A percentile compares a stretch with the other conserved stretches of the same genome.
phyloP scores from a whole-genome alignment of 1,140 invertebrate genomes.

The Trachelipus rathkii region DNA sequence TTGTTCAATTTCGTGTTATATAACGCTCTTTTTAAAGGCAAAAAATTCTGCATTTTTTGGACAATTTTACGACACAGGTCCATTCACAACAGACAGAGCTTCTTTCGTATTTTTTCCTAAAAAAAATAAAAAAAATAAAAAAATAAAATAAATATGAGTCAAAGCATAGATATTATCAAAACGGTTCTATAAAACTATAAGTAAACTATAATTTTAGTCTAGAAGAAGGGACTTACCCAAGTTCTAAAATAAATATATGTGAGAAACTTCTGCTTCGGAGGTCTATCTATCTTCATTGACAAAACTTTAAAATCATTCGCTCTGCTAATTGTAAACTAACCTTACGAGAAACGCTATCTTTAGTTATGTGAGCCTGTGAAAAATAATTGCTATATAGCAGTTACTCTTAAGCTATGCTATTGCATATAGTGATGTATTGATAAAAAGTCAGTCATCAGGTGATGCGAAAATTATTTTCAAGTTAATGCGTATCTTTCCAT shows the following conservation, averaged over 20 bases:
- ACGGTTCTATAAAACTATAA: too few species aligned
- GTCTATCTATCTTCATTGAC: conserved; percentile 80
- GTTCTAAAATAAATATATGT: conserved; percentile 84
- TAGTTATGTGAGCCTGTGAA: conserved; percentile 51
- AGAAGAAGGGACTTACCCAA: conserved; percentile 52
- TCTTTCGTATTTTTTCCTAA: conserved; percentile 71
- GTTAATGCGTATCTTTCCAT: not conserved
- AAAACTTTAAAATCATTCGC: conserved; percentile 74
- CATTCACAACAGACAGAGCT: conserved; percentile 71
- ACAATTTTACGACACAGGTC: conserved; percentile 56
- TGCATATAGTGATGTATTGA: not conserved
- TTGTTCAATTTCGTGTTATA: conserved; percentile 34
- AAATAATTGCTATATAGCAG: not conserved
- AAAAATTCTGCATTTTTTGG: conserved; percentile 39
- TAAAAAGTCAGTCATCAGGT: not conserved
- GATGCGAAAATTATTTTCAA: not conserved
- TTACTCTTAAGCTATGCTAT: not conserved
- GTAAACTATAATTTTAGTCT: too few species aligned
- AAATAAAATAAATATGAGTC: too few species aligned
- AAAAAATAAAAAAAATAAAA: not conserved
- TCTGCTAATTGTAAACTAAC: conserved; percentile 78
- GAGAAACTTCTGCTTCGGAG: conserved; percentile 88
- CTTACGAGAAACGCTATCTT: conserved; percentile 51
- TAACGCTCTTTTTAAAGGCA: conserved; percentile 31
- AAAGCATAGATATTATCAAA: too few species aligned